Evolutionary conservation across 2,888 invertebrate species (phyloP).

Genomic region (Lasioglossum pauxillum): DNA sequence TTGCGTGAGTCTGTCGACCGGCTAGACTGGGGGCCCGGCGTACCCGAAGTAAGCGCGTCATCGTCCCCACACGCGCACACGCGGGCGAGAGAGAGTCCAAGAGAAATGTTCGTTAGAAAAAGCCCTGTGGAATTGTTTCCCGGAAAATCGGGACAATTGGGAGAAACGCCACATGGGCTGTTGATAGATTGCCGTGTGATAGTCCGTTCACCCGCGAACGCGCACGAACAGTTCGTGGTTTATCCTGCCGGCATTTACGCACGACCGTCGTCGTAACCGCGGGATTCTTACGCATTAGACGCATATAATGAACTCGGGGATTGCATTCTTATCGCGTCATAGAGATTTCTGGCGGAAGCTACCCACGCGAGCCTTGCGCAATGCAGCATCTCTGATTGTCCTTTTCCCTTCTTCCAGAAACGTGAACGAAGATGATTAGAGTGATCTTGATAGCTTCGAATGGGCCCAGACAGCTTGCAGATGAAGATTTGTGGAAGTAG

Average conservation of each 20-base stretch:
- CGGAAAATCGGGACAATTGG: background rate
- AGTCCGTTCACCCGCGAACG: background rate
- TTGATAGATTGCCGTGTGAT: background rate
- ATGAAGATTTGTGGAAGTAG: background rate
- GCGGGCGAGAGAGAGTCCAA: background rate
- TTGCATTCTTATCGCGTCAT: slow-evolving; percentile 2
- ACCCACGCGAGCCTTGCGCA: background rate
- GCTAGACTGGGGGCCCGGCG: too few relatives aligned
- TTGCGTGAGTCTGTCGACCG: background rate
- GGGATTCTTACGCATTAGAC: background rate
- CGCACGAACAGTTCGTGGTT: slow-evolving; percentile 21
- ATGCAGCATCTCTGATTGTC: background rate
- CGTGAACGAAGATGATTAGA: background rate
- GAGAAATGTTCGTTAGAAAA: background rate
- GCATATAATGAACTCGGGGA: background rate
- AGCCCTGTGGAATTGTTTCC: background rate
- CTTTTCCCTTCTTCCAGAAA: background rate
- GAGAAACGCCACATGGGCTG: background rate
- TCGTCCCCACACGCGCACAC: background rate
- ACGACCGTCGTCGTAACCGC: slow-evolving; percentile 19
- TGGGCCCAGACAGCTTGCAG: too few relatives aligned
- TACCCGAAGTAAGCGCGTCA: background rate
- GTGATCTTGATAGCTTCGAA: background rate
- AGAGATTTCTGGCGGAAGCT: background rate
- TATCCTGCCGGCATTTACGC: slow-evolving; percentile 53